Evolutionary conservation across 2,888 invertebrate species (phyloP), one percentile per base, ranked within the genome.

Genomic region (Drosophila planitibia): DNA sequence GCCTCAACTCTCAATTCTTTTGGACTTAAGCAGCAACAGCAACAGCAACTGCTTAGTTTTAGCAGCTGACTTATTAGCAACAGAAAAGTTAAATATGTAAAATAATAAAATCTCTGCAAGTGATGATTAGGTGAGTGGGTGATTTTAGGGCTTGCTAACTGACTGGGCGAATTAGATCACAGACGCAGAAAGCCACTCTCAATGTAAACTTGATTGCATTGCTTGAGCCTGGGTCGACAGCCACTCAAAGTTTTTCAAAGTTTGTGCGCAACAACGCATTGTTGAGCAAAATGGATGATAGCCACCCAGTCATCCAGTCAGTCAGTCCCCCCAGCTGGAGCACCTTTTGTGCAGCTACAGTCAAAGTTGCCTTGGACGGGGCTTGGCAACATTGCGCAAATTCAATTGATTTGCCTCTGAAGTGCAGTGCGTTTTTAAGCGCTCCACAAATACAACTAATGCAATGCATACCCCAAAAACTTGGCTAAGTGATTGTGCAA

Each of bases 371-470:
- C 55, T 61, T 49, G 12, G 25, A 22, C 22, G 16, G 35, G 67
- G 73, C 78, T 77, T 70, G 70, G 76, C 76, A 83, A 76, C 83
- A 85, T 70, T 86, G 75, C 73, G 63, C 75, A 83, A 85, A 84
- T 81, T 81, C 85, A 86, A 83, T 83, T 83, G 83, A 83, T 83
- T 83, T 84, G 82, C 64, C 65, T 77, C 70, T 72, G 62, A 70
- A 85, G 81, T 74, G 82, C 73, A 73, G 74, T 75, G 76, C 79
- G 71, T 74, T 70, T 82, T 81, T 79, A 79, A 84, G 83, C 79
- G 62, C 80, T 75, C 63, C 61, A 69, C 82, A 84, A 87, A 84
- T 79, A 87, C 71, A 84, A 79, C 87, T 81, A 86, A 83, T 86
- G 86, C 83, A 81, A 68, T 70, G 70, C 60, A 66, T 71, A 69